phyloP scores from a whole-genome alignment of 2,888 invertebrate species.

The Catocala nupta region DNA sequence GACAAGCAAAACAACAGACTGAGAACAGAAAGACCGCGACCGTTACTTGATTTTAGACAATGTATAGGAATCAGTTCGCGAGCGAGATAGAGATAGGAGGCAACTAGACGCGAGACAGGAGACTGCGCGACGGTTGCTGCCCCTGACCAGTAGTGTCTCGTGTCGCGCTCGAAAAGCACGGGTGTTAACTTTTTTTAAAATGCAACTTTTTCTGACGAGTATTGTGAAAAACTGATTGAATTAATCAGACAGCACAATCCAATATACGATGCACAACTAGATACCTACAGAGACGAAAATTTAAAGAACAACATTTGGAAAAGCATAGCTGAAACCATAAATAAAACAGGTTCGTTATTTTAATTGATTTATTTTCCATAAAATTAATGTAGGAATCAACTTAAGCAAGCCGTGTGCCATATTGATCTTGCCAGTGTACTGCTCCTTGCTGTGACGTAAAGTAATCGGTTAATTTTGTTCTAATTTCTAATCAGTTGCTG shows the following conservation, averaged over 20 bases:
- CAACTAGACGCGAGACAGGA: conserved; percentile 19
- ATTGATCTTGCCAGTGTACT: conserved; percentile 11
- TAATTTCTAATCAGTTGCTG: conserved; percentile 31
- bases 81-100: conserved; percentile 21
- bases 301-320: conserved; percentile 22
- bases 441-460: conserved; percentile 18
- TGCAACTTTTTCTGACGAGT: conserved; percentile 21
- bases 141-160: conserved; percentile 18
- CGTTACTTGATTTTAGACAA: conserved; percentile 11
- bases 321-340: conserved; percentile 21
- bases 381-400: not conserved
- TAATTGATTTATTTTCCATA: conserved; percentile 1
- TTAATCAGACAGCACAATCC: not conserved
- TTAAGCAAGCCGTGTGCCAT: conserved; percentile 22
- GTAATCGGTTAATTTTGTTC: conserved; percentile 16
- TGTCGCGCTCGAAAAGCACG: conserved; percentile 19
- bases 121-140: not conserved
- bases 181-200: conserved; percentile 21
- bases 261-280: conserved; percentile 5
- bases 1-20: too few species aligned
- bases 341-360: conserved; percentile 22
- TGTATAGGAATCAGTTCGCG: conserved; percentile 8
- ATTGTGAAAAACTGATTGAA: conserved; percentile 27
- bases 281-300: conserved; percentile 18
- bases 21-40: too few species aligned